Evolutionary conservation across 2,113 vertebrate genomes (phyloP), one percentile per base, ranked within the genome.

Genomic region (Serilophus lunatus): DNA sequence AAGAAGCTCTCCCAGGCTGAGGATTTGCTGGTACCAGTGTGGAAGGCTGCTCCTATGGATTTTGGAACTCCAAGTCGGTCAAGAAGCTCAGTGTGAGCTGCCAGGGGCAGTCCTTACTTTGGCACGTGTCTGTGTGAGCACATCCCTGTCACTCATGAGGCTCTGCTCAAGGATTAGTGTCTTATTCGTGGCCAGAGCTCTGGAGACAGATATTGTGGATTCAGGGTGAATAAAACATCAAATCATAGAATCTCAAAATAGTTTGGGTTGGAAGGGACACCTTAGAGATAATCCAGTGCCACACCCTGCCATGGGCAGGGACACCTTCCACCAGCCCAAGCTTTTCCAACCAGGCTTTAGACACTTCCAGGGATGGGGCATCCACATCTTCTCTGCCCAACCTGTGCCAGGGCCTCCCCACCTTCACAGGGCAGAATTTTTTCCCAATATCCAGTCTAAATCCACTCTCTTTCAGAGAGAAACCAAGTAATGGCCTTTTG

Each of bases 81-180:
- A 49, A n/a, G 60, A 57, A 4, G 5, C 35, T n/a, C n/a, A 1
- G 29, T 2, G 68, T 23, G 57, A 40, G 0, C 19, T n/a, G 9
- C 18, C 33, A 61, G 35, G 19, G 12, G 20, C 31, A 44, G 26
- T 13, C 22, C 2, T 50, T 31, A 4, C 38, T 54, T n/a, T 49
- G 74, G 92, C 50, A 61, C 1, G 0, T 4, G 64, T 31, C 78
- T 38, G 11, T 11, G 12, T 33, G 40, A 29, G 5, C 56, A 16
- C 7, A 1, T 23, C 8, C 3, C 35, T 28, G 40, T 31, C 11
- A 1, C 26, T 8, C 33, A 4, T 1, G 33, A 4, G 9, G 2
- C 44, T 74, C 2, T 33, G 36, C 57, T 38, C 1, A 3, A 40
- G 44, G 24, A 2, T 12, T 47, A 25, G 22, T 6, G 57, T 31